Evolutionary conservation across 2,113 vertebrate species (phyloP), one percentile per base, ranked within the genome.

Genomic region (Mus spicilegus): DNA sequence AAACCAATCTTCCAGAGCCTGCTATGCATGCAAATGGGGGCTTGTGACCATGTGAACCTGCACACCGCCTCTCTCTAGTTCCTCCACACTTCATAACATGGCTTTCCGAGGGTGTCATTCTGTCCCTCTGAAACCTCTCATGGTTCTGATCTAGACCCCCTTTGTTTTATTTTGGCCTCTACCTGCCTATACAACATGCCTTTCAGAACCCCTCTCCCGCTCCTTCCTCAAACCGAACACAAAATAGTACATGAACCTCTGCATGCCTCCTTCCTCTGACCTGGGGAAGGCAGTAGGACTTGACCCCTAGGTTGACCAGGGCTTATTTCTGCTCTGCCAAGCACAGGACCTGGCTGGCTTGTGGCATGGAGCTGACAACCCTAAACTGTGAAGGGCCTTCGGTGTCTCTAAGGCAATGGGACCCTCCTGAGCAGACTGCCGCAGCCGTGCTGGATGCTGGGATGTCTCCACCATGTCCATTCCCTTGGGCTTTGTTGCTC

Each of bases 11-110:
- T 0, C 0, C 63, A 90, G 87, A 49, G 93, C 65, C 95, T 78
- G 8, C 81, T 91, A 94, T 39, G 96, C 76, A 97, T 97, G 95
- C 97, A 97, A 94, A 93, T 80, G 33, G 87, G 30, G 63, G 51
- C 82, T 56, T 5, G 72, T 13, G 72, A n/a, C 6, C 13, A 11
- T 17, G 91, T 0, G 54, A 86, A 26, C 76, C 11, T 20, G 87
- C 49, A 0, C 6, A 76, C 36, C 1, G 24, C 54, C 36, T 58
- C 82, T 4, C 69, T 33, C 89, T 56, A 22, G 89, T 54, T 77
- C 54, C 39, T 63, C 13, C 5, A 36, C 28, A 12, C 61, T 65
- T 75, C 46, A 58, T 56, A 22, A 42, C 36, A 4, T 8, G 46
- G 39, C 72, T n/a, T 49, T 90, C 94, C 36, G 75, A 93, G 63